Evolutionary conservation across 2,797 vertebrate species (phyloP), one percentile per base, ranked within the genome.

Genomic region (Chloroceryle amazona): DNA sequence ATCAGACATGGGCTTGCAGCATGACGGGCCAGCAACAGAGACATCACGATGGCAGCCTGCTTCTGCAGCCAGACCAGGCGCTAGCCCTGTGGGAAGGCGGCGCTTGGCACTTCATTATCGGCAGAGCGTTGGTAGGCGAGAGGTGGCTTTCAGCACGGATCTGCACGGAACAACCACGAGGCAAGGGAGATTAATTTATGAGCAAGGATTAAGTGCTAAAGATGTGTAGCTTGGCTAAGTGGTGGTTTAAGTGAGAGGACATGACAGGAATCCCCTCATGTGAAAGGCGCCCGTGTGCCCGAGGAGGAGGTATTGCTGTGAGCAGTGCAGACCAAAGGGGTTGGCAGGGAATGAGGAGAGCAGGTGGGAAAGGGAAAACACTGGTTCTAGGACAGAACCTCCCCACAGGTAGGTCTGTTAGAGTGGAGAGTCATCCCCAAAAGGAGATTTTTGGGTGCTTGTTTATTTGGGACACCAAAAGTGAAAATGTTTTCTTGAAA

Each of bases 161-260:
- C 70, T 13, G 42, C 66, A 29, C 5, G 1, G 61, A 91, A 29
- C 11, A 17, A 62, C 86, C 37, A 5, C 2, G 2, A 58, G 79
- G 73, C 57, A 39, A 4, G 83, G 44, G 42, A 96, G 92, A 92
- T 94, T 91, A 75, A 88, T 93, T 93, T 92, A 81, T 57, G 78
- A 96, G 46, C 46, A 57, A 90, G 88, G 89, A 95, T 96, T 93
- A 96, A 92, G 80, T 73, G 94, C 94, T 96, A 73, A 96, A 95
- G 91, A 86, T 86, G 88, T 84, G 72, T 66, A 65, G 58, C 81
- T 91, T 86, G 88, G 76, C 76, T 84, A 85, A 97, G 83, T 6
- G 5, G 39, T 42, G 81, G 67, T 78, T 95, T 93, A 78, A 92
- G 71, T 2, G 29, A 91, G 89, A 65, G 52, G 80, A 81, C 60